These are phyloP conservation scores for Gila robusta DNA, from an alignment of 2,797 vertebrate species.

Conservation along the genomic window DNA sequence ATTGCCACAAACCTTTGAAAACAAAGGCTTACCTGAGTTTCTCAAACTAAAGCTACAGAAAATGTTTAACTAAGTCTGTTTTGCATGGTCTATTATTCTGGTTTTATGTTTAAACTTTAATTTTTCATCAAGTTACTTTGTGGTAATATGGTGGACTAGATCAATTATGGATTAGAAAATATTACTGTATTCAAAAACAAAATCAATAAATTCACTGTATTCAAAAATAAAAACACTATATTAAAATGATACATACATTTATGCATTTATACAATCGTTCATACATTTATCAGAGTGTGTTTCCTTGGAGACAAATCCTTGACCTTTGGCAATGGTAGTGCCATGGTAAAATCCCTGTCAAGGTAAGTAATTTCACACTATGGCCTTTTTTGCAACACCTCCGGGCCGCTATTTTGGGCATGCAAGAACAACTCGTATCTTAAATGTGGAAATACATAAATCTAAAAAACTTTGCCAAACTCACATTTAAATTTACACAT, in stretches of 20 bases:
- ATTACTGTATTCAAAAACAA: neutral
- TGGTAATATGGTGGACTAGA: neutral
- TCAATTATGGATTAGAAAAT: neutral
- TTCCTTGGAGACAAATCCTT: neutral
- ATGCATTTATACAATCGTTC: neutral
- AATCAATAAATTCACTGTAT: neutral
- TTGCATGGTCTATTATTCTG: neutral
- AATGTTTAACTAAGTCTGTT: constrained; percentile 58
- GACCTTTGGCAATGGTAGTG: neutral
- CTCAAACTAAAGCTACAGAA: constrained; percentile 45
- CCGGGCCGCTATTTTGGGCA: neutral
- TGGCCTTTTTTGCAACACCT: neutral
- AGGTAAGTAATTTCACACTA: neutral
- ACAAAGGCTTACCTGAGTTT: constrained; percentile 48
- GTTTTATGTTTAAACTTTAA: neutral
- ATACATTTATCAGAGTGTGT: neutral
- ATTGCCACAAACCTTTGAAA: constrained; percentile 45
- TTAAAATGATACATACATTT: neutral
- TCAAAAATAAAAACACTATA: constrained; percentile 8
- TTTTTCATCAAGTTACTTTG: neutral
- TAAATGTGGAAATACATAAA: neutral
- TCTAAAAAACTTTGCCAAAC: neutral
- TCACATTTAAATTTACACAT: neutral
- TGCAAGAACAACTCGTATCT: neutral
- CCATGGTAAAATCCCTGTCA: neutral